Evolutionary conservation across 2,888 invertebrate species (phyloP).

Genomic region (Mythimna albipuncta): DNA sequence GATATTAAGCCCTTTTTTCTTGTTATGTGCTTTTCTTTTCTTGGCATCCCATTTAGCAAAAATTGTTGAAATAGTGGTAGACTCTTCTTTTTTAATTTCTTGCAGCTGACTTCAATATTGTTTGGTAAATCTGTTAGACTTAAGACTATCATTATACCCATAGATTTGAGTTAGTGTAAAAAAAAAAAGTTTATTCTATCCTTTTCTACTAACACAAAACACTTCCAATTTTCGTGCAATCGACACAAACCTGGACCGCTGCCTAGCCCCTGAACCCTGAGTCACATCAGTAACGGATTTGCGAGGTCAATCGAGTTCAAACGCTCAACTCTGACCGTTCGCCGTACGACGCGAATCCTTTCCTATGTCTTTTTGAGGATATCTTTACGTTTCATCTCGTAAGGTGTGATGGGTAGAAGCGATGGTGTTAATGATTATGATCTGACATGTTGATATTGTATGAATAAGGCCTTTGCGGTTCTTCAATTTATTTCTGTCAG

Average conservation of each 20-base stretch:
- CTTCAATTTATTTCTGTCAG: not conserved
- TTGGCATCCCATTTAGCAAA: too few species aligned
- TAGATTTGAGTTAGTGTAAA: too few species aligned
- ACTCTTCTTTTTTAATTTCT: too few species aligned
- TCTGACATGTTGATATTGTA: constrained; percentile 36
- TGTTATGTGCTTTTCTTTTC: too few species aligned
- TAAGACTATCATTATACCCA: too few species aligned
- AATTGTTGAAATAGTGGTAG: too few species aligned
- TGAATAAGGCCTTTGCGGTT: constrained; percentile 22
- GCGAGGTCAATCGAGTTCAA: constrained; percentile 86
- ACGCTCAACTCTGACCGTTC: constrained; percentile 84
- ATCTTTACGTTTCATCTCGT: constrained; percentile 50
- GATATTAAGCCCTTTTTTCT: too few species aligned
- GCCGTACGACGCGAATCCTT: constrained; percentile 64
- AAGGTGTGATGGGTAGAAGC: constrained; percentile 52
- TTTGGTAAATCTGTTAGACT: too few species aligned
- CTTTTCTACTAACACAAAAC: not conserved
- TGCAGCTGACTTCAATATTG: too few species aligned
- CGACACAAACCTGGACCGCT: constrained; percentile 33
- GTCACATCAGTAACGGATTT: constrained; percentile 66
- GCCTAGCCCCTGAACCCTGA: constrained; percentile 55
- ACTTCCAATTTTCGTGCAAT: constrained; percentile 29
- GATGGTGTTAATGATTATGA: constrained; percentile 56
- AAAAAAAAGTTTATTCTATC: too few species aligned
- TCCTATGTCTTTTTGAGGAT: constrained; percentile 50